Base-by-base conservation (phyloP, 2,888 invertebrate species). In the Exephanes ischioxanthus region DNA sequence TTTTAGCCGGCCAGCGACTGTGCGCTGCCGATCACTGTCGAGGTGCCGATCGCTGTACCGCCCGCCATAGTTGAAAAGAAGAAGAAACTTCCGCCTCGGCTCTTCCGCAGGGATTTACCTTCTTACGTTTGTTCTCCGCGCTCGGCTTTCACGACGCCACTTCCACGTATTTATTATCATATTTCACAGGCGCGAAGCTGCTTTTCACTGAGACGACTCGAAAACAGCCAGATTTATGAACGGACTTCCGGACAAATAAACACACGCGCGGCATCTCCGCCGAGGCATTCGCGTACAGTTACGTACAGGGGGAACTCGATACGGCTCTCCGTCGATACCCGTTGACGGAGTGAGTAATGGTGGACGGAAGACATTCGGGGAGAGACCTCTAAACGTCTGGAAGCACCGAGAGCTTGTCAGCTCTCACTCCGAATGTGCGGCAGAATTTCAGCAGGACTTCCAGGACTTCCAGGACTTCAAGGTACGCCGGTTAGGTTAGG, bases 191-290 rank as follows among this genome's bases (percentile, higher is more conserved):
- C 58, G 53, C 79, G 83, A 84, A 89, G 61, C 70, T 83, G 72
- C 76, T 26, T 80, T 53, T 80, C 80, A 80, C 76, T 55, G 77
- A 61, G 80, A 83, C 83, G 88, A 90, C 91, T 92, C 89, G 92
- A 91, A 92, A 92, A 93, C 92, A 92, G 91, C 87, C 90, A 92
- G 92, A 93, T 93, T 93, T 93, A 93, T 92, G 92, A 91, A 91
- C 91, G 91, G 90, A 90, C 91, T 92, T 91, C 89, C 90, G 91
- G 89, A 90, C 91, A 92, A 92, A 93, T 92, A 93, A 92, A 92
- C 91, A 55, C 45, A 92, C 87, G 88, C 88, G 86, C 76, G 85
- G 87, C 16, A 55, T 77, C 41, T 41, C 14, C 22, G 26, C 67
- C 41, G 66, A 11, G 71, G 45, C 45, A 55, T 33, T 53, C 66